Conservation (phyloP, 2,113 vertebrate species). For the Melanerpes aurifrons region DNA sequence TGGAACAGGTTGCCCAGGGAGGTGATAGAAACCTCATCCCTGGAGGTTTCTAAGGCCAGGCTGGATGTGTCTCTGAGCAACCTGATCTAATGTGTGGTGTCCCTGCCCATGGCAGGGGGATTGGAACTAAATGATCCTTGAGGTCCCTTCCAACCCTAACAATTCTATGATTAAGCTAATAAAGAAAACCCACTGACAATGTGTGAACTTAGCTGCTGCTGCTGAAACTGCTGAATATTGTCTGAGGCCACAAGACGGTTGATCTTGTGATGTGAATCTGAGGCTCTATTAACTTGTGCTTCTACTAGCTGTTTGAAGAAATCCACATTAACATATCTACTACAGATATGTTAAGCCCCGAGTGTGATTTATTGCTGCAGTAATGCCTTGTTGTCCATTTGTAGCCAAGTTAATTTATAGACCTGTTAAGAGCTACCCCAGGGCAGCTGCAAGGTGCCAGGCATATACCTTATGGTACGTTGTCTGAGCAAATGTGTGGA, state of each 20-base stretch:
- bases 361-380: background rate
- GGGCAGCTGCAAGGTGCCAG: background rate
- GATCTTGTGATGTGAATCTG: background rate
- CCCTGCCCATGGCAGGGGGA: too few species aligned
- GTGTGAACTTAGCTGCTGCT: background rate
- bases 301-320: background rate
- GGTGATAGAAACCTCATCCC: too few species aligned
- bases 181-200: background rate
- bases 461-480: background rate
- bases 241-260: background rate
- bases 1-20: too few species aligned
- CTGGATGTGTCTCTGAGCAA: too few species aligned
- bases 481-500: background rate
- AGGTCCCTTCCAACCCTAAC: too few species aligned
- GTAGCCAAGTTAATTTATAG: background rate
- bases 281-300: background rate
- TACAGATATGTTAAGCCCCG: background rate
- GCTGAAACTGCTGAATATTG: background rate
- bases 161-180: background rate
- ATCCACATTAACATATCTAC: background rate
- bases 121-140: too few species aligned
- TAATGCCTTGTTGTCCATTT: background rate
- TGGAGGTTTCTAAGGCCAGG: too few species aligned
- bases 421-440: background rate
- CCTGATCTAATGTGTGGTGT: too few species aligned